These are phyloP conservation scores for Phoenicopterus ruber DNA, from an alignment of 2,113 vertebrate species.

Conservation along the genomic window DNA sequence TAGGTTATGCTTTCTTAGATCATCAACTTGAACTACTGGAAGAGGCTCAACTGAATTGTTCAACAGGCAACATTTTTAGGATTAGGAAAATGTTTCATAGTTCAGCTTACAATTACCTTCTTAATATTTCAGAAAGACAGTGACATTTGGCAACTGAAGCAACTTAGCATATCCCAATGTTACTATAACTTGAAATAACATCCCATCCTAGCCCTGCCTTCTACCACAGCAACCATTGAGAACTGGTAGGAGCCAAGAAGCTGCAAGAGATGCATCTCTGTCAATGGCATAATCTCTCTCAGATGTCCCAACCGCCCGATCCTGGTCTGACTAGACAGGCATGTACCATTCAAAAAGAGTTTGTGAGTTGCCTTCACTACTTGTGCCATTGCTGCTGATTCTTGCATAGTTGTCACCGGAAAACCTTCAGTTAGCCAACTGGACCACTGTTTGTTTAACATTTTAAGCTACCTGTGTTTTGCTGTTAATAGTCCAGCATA, in stretches of 20 bases:
- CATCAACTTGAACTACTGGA: background rate
- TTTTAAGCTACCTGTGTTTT: background rate
- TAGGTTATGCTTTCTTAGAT: background rate
- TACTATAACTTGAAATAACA: fast-evolving
- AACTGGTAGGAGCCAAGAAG: background rate
- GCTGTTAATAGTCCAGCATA: background rate
- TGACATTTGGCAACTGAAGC: background rate
- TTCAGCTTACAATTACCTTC: background rate
- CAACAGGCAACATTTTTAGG: background rate
- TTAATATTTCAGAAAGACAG: background rate
- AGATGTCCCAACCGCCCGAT: background rate
- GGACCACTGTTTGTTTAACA: background rate
- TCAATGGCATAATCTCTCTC: background rate
- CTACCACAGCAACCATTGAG: background rate
- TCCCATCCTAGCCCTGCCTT: background rate
- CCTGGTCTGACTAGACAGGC: background rate
- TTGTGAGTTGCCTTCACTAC: background rate
- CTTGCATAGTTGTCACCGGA: background rate
- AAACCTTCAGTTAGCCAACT: background rate
- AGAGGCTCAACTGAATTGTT: background rate
- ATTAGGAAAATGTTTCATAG: background rate
- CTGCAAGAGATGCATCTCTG: background rate
- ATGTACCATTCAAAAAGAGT: background rate
- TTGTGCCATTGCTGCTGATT: background rate
- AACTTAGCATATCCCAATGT: background rate